Percentiles rank a stretch among this genome's conserved stretches.
Evolutionary conservation across 2,113 vertebrate species (phyloP).

Genomic region (Hemiscyllium ocellatum): DNA sequence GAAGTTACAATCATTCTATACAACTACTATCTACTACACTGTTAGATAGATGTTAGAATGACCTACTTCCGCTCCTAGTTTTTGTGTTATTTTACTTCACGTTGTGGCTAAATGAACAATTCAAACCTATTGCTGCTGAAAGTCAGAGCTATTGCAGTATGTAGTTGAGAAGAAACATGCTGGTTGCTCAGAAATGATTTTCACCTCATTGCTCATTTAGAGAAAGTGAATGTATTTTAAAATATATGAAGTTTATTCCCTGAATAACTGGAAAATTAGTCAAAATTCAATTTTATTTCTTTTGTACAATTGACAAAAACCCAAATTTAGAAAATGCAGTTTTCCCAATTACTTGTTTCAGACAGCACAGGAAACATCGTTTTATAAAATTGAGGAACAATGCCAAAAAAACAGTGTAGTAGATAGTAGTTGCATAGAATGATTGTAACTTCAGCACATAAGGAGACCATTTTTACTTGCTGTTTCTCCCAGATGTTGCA

Average conservation of each 20-base stretch:
- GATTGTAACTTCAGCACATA: neutral
- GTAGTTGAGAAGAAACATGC: neutral
- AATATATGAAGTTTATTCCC: neutral
- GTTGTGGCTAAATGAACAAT: too few species aligned
- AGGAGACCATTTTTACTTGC: neutral
- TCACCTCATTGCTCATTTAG: neutral
- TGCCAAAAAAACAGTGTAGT: neutral
- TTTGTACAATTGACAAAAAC: neutral
- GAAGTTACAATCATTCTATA: neutral
- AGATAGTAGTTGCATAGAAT: neutral
- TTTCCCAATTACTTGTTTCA: neutral
- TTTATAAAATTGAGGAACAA: neutral
- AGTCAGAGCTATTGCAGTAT: too few species aligned
- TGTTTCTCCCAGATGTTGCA: neutral
- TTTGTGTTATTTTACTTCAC: too few species aligned
- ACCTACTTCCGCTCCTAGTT: too few species aligned
- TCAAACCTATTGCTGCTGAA: too few species aligned
- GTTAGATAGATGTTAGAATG: too few species aligned
- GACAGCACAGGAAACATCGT: neutral
- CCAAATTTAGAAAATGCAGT: neutral
- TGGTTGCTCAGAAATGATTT: neutral
- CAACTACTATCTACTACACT: neutral
- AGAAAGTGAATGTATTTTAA: neutral
- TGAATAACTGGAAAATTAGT: neutral
- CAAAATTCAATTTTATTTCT: neutral